phyloP scores from a whole-genome alignment of 2,797 vertebrate genomes.

The Ctenochaetus hawaiiensis region DNA sequence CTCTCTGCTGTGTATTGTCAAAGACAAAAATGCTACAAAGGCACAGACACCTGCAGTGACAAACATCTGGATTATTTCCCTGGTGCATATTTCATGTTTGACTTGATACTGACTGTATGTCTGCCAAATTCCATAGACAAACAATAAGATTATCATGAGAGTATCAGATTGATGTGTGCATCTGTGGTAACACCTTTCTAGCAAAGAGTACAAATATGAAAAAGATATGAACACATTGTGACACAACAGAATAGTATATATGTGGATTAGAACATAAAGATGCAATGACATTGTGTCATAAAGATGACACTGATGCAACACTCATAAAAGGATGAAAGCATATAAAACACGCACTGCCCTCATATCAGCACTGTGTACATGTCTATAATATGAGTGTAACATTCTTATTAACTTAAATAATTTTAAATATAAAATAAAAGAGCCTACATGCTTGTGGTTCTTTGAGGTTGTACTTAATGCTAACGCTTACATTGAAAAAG shows the following conservation, averaged over 20 bases:
- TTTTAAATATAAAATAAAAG: background rate
- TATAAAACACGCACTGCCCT: background rate
- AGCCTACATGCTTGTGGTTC: no score
- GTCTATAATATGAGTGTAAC: background rate
- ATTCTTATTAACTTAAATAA: background rate
- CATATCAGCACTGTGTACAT: background rate
- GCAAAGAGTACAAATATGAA: background rate
- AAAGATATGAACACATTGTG: background rate
- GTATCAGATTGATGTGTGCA: conserved; percentile 5
- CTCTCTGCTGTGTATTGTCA: conserved; percentile 30
- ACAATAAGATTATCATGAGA: conserved; percentile 24
- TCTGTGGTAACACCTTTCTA: background rate
- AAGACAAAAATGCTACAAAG: conserved; percentile 37
- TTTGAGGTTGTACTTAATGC: no score
- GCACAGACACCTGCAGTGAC: conserved; percentile 12
- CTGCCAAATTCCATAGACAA: conserved; percentile 29
- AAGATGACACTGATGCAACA: conserved; percentile 3
- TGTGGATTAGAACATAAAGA: no score
- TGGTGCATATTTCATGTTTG: conserved; percentile 40
- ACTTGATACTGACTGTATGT: conserved; percentile 21
- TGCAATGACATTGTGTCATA: background rate
- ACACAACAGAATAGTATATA: no score
- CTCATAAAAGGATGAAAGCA: background rate
- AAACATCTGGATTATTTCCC: conserved; percentile 59
- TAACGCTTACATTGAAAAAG: background rate